Evolutionary conservation across 2,113 vertebrate species (phyloP), one percentile per base, ranked within the genome.

Genomic region (Delphinapterus leucas): DNA sequence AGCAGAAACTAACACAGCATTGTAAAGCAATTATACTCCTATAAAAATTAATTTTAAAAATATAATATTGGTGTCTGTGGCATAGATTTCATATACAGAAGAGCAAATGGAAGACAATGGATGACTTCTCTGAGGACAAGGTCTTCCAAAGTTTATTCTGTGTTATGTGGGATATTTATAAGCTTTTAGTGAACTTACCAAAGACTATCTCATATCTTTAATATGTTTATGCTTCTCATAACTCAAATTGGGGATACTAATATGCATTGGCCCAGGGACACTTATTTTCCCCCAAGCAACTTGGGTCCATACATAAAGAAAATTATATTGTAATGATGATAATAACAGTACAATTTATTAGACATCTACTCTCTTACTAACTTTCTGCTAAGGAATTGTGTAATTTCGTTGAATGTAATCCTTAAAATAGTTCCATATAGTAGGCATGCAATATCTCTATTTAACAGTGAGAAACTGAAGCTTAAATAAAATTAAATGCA

Each of bases 81-180:
- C 88, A 36, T 88, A 61, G 12, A 76, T 80, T 95, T 14, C 33
- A 76, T 83, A 70, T 84, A 80, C 63, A 77, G 55, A 96, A 93
- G n/a, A 82, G 10, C 55, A 92, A 92, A 47, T 31, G 28, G 10
- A 96, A 80, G 44, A 81, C 49, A 88, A 71, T 70, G 20, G 17
- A 73, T 96, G 36, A 44, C 53, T 95, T 84, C 36, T 90, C 38
- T 89, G 47, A 88, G 61, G 82, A 80, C 15, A 65, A 49, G 26
- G 0, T 63, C 86, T 94, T 38, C 67, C 38, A 47, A 87, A 92
- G 12, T 74, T 90, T 81, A 44, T 61, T 49, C 33, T 71, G 12
- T 70, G 49, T 38, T 88, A 55, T 33, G 15, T 79, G 21, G 25
- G 53, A 23, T 73, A 79, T 88, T 79, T 55, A 33, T 63, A 61